These are phyloP conservation scores for Miichthys miiuy DNA, from an alignment of 2,797 vertebrate genomes.

Conservation along the genomic window DNA sequence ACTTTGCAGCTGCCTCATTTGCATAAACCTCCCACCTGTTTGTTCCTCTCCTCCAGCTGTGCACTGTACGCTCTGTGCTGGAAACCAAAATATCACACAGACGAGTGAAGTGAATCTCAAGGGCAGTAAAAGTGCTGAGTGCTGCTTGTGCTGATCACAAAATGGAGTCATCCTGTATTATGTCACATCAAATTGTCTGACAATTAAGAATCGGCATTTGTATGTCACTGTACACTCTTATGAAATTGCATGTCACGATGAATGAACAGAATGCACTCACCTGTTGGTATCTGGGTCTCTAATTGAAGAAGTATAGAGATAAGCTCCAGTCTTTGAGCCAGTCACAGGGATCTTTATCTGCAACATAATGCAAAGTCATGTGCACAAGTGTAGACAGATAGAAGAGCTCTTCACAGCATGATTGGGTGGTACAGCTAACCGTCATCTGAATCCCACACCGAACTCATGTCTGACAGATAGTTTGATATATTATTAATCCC, in stretches of 20 bases:
- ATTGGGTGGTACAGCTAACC: not conserved
- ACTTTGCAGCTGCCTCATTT: too few species aligned
- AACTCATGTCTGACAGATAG: not conserved
- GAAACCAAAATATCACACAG: too few species aligned
- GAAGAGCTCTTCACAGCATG: not conserved
- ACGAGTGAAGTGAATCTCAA: too few species aligned
- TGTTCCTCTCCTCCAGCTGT: too few species aligned
- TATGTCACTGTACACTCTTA: too few species aligned
- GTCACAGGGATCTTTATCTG: constrained; percentile 92
- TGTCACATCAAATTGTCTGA: not conserved
- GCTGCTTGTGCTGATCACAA: not conserved
- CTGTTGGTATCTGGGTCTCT: constrained; percentile 79
- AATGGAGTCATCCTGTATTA: not conserved
- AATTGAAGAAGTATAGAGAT: constrained; percentile 81
- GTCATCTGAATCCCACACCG: not conserved
- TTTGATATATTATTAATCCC: too few species aligned
- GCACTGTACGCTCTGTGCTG: too few species aligned
- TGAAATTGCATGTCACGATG: too few species aligned
- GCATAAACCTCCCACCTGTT: too few species aligned
- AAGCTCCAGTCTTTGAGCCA: constrained; percentile 83
- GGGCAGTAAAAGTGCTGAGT: not conserved
- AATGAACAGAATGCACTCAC: constrained; percentile 62
- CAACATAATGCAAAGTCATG: constrained; percentile 21
- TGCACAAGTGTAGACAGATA: not conserved
- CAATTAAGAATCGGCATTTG: too few species aligned